Base-by-base conservation (phyloP, 2,113 vertebrate species). In the Ictalurus furcatus region DNA sequence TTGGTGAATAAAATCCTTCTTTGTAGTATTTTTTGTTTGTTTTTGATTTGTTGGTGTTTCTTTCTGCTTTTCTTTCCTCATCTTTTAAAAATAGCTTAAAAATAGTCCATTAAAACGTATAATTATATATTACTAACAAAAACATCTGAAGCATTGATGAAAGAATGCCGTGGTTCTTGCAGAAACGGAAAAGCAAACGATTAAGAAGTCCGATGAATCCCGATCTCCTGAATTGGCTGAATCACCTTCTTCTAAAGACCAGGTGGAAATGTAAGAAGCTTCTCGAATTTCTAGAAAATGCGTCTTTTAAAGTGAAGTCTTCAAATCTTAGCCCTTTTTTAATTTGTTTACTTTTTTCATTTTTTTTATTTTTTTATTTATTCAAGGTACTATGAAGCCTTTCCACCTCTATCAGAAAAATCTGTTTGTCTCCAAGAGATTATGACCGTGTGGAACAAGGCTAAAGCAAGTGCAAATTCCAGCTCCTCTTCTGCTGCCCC, bases 361-460 rank as follows among this genome's bases (percentile, higher is more conserved):
- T 71, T 23, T 25, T 59, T 78, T 54, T 52, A 52, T 48, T 0
- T 30, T 5, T n/a, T 63, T 40, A 1, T 89, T 80, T 74, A 69
- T 44, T 89, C 63, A 92, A 99, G 98, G 98, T 99, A 99, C 94
- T 99, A 99, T 91, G 98, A 99, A 97, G 98, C 98, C 34, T 99
- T 99, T 94, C 98, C 98, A 93, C 97, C 98, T 90, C 96, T 99
- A 91, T 99, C 98, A 82, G 97, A 99, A 93, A 99, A 99, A 92
- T 95, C 98, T 80, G 97, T 99, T 94, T 99, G 98, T 97, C 97
- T 99, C 93, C 98, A 99, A 94, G 98, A 99, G 96, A 98, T 98
- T 90, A 98, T 98, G 98, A 98, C 98, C 0, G 98, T 99, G 93
- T 99, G 98, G 98, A 99, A 98, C 95, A 99, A 98, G 94, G 96